Conservation (phyloP, 2,888 invertebrate genomes). For the Thereva unica region DNA sequence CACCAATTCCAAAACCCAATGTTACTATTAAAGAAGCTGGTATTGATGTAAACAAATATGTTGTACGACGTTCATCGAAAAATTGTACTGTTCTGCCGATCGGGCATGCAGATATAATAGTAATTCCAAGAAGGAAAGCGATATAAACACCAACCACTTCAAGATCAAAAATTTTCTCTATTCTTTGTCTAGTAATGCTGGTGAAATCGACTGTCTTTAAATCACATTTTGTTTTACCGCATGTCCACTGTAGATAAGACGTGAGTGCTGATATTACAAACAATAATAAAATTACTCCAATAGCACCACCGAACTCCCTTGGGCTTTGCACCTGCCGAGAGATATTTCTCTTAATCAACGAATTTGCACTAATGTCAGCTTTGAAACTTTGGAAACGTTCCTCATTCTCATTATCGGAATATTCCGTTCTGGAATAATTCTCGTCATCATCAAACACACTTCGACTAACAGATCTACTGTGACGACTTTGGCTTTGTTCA, state of each 20-base stretch:
- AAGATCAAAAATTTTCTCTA: conserved; percentile 48
- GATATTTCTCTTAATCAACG: conserved; percentile 16
- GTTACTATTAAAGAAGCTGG: conserved; percentile 47
- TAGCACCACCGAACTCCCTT: conserved; percentile 52
- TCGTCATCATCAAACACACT: conserved; percentile 54
- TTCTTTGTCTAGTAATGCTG: conserved; percentile 45
- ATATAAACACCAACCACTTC: conserved; percentile 49
- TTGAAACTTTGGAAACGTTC: conserved; percentile 45
- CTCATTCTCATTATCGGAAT: conserved; percentile 49
- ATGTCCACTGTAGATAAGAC: conserved; percentile 54
- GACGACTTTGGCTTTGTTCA: conserved; percentile 41
- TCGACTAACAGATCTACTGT: conserved; percentile 49
- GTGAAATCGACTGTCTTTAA: conserved; percentile 47
- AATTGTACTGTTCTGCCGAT: conserved; percentile 53
- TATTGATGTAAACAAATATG: conserved; percentile 53
- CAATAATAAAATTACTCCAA: conserved; percentile 49
- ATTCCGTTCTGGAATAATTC: conserved; percentile 52
- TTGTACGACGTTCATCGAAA: conserved; percentile 43
- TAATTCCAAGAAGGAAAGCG: conserved; percentile 49
- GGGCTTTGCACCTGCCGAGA: conserved; percentile 50
- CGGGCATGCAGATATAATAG: conserved; percentile 50
- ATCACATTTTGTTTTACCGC: conserved; percentile 47
- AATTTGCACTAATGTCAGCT: conserved; percentile 28
- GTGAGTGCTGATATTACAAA: conserved; percentile 47
- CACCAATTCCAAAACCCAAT: conserved; percentile 45